Conservation (phyloP, 2,888 invertebrate genomes). For the Carterocephalus palaemon region DNA sequence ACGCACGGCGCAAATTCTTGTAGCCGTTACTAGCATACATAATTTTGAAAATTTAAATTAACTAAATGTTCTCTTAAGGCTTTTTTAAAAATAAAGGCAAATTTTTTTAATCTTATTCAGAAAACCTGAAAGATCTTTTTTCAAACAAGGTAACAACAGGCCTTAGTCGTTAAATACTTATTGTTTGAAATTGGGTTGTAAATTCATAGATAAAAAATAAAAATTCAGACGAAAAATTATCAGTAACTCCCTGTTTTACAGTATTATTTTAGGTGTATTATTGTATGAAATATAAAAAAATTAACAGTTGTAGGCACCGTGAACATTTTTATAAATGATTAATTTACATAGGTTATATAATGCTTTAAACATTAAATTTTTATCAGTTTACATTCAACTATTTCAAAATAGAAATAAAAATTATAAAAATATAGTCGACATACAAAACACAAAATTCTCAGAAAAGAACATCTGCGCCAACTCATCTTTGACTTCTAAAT, state of each 20-base stretch:
- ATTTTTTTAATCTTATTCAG: no score
- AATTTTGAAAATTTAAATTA: no score
- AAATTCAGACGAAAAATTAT: no score
- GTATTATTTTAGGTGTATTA: constrained; percentile 12
- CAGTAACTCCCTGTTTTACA: neutral
- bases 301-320: neutral
- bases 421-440: neutral
- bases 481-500: constrained; percentile 42
- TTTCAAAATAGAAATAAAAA: neutral
- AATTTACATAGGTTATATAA: neutral
- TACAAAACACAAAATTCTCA: constrained; percentile 5
- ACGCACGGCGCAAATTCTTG: constrained; percentile 1
- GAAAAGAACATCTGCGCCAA: constrained; percentile 23
- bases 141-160: no score
- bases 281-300: constrained; percentile 1
- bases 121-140: no score
- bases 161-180: no score
- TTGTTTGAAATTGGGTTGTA: no score
- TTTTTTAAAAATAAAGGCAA: no score
- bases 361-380: neutral
- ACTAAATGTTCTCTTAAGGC: no score
- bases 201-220: no score
- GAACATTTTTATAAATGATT: neutral
- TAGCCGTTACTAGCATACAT: no score
- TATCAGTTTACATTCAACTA: no score